Evolutionary conservation across 2,113 vertebrate genomes (phyloP), one percentile per base, ranked within the genome.

Genomic region (Poeciliopsis turrubarensis): DNA sequence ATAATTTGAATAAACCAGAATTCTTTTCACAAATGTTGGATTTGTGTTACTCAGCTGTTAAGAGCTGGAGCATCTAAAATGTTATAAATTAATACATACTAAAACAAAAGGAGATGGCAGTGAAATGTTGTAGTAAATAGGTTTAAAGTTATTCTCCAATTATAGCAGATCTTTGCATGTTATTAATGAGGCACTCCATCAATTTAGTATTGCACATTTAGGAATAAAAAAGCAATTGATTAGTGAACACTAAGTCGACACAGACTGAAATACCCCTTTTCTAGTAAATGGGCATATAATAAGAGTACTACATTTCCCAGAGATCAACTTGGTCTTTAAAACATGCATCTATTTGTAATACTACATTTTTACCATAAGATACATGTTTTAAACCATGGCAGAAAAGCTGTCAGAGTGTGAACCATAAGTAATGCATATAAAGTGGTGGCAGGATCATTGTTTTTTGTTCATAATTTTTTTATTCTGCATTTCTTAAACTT

Each of bases 241-340:
- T 54, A 19, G 17, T 54, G 17, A 54, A 54, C 47, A 54, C 47
- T 54, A 7, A 54, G 15, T n/a, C 25, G 7, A 57, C 22, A 57
- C 5, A 57, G 51, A 57, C 7, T 57, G 22, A 54, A 22, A 54
- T 25, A 19, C 19, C 17, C 17, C 17, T 54, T 54, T 54, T 9
- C 5, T 22, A 54, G 15, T 54, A 3, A 25, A 57, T 47, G 14
- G 5, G 44, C 17, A 47, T 47, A 25, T 57, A 2, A 47, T 37
- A 26, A 22, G n/a, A 62, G 34, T 39, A 73, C 44, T 72, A 51
- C 44, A 72, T 68, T 68, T 83, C 30, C 44, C 30, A 65, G 2
- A 25, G 26, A 66, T 41, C 68, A 61, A 41, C 25, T 37, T 32
- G 54, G 12, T 41, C 17, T 57, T 57, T 57, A 57, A 57, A 57